Percentiles rank a stretch among this genome's conserved stretches.
Conservation (phyloP, 1,140 invertebrate genomes). For the Hycleus cichorii region DNA sequence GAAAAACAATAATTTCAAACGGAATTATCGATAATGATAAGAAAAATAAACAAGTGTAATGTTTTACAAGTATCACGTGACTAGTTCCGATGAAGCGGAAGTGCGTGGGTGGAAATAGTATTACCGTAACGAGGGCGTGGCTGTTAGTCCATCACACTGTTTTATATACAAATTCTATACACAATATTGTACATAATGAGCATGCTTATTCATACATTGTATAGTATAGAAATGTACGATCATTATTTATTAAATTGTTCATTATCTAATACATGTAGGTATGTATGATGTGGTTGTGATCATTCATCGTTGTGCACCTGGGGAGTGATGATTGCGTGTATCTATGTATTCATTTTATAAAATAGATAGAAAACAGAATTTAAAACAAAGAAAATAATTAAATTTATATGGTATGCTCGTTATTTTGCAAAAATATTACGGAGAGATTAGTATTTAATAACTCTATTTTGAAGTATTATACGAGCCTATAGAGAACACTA, state of each 20-base stretch:
- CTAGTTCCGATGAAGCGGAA: slow-evolving; percentile 14
- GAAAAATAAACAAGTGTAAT: slow-evolving; percentile 13
- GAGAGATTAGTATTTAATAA: too few species aligned
- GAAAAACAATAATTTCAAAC: too few species aligned
- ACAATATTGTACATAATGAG: neutral
- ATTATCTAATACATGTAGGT: neutral
- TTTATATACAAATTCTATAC: neutral
- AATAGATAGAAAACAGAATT: too few species aligned
- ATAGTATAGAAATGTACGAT: neutral
- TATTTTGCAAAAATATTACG: too few species aligned
- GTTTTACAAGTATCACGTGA: slow-evolving; percentile 7
- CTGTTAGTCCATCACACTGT: neutral
- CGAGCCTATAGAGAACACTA: too few species aligned
- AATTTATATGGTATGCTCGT: too few species aligned
- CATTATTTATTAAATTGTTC: neutral
- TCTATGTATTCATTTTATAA: too few species aligned
- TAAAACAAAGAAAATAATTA: too few species aligned
- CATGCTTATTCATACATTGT: neutral
- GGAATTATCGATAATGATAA: neutral
- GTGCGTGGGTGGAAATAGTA: slow-evolving; percentile 24
- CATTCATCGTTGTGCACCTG: too few species aligned
- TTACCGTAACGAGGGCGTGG: slow-evolving; percentile 18
- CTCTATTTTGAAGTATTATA: too few species aligned
- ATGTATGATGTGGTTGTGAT: too few species aligned
- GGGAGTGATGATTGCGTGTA: too few species aligned